These are phyloP conservation scores for Cervus canadensis DNA, from an alignment of 2,113 vertebrate genomes.

Conservation along the genomic window DNA sequence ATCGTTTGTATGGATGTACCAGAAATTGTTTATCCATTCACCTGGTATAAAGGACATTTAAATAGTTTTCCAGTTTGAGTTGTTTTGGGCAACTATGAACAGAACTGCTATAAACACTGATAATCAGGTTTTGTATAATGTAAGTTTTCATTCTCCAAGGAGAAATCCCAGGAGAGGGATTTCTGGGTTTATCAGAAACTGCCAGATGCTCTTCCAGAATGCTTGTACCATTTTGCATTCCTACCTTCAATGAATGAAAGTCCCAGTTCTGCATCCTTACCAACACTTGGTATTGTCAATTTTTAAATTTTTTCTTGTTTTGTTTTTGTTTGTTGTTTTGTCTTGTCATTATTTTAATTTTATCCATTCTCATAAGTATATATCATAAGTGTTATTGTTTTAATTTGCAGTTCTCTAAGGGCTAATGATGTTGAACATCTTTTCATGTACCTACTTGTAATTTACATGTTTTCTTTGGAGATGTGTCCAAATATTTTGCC, in stretches of 20 bases:
- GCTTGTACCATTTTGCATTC: background rate
- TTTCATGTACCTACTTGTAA: background rate
- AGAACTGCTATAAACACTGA: background rate
- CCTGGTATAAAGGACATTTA: background rate
- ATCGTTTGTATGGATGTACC: background rate
- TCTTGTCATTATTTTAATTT: slow-evolving; percentile 7
- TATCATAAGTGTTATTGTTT: background rate
- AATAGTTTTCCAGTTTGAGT: background rate
- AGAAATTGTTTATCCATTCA: background rate
- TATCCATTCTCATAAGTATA: background rate
- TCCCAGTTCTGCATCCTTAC: background rate
- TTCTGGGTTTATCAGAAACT: slow-evolving; percentile 19
- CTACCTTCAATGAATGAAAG: background rate
- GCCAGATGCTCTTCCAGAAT: background rate
- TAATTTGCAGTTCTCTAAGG: background rate
- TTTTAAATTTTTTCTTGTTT: background rate
- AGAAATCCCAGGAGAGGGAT: slow-evolving; percentile 38
- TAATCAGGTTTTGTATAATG: background rate
- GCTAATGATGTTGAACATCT: background rate
- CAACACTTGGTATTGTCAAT: background rate
- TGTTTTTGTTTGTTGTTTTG: background rate
- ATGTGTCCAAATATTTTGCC: background rate
- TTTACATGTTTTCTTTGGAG: slow-evolving; percentile 8
- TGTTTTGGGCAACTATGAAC: background rate
- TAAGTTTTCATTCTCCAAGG: slow-evolving; percentile 35